A percentile compares a stretch with the other conserved stretches of the same genome.
phyloP scores from a whole-genome alignment of 2,113 vertebrate species.

The Rhabdomys dilectus region DNA sequence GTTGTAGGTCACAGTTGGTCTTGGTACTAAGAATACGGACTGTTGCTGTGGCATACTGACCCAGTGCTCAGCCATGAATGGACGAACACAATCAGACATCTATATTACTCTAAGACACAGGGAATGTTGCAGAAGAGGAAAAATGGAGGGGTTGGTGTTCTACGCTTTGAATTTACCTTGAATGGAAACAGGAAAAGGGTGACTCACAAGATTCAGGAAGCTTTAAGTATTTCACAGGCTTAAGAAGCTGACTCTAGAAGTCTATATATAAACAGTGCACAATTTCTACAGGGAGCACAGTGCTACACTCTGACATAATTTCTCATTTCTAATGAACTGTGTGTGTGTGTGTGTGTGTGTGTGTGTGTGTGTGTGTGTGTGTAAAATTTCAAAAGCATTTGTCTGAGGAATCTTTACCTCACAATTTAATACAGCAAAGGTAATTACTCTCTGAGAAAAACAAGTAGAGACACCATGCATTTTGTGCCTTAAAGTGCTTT shows the following conservation, averaged over 20 bases:
- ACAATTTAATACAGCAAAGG: constrained; percentile 28
- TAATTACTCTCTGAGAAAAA: constrained; percentile 25
- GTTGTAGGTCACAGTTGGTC: not conserved
- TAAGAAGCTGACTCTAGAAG: not conserved
- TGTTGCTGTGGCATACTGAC: not conserved
- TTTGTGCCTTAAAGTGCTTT: constrained; percentile 12
- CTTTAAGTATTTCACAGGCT: not conserved
- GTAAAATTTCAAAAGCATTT: constrained; percentile 34
- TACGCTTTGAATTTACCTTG: not conserved
- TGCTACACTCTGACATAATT: not conserved
- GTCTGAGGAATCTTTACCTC: constrained; percentile 54
- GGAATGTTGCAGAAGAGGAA: not conserved
- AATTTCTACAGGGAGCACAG: not conserved
- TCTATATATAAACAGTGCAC: not conserved
- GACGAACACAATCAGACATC: not conserved
- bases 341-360: not conserved
- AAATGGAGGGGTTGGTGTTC: not conserved
- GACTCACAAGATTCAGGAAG: not conserved
- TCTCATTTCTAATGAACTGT: not conserved
- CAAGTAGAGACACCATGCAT: constrained; percentile 34
- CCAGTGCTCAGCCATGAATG: not conserved
- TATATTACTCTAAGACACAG: not conserved
- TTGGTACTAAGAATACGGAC: not conserved
- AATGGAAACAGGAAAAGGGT: not conserved
- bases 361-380: not conserved